Percentiles rank a stretch among this genome's conserved stretches.
Evolutionary conservation across 2,888 invertebrate genomes (phyloP).

Genomic region (Myopa testacea): DNA sequence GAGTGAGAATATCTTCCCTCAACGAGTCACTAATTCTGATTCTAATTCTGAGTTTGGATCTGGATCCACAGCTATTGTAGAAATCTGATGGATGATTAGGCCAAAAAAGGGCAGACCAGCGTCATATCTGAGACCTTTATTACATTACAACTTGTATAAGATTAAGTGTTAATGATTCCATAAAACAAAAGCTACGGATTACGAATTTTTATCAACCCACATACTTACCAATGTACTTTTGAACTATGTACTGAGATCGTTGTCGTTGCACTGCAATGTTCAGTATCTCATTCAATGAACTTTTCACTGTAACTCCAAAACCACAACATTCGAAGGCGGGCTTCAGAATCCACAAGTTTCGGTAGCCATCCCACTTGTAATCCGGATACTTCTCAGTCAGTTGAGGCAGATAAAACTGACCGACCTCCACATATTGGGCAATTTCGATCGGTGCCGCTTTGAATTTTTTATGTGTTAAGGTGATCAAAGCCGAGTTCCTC

Average conservation of each 20-base stretch:
- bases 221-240: constrained; percentile 87
- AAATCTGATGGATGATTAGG: too few species aligned
- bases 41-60: too few species aligned
- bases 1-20: too few species aligned
- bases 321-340: constrained; percentile 87
- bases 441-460: constrained; percentile 51
- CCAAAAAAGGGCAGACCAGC: too few species aligned
- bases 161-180: too few species aligned
- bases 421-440: constrained; percentile 59
- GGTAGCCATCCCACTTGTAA: constrained; percentile 79
- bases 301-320: constrained; percentile 83
- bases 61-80: too few species aligned
- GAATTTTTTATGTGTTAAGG: constrained; percentile 59
- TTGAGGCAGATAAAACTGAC: constrained; percentile 73
- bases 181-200: too few species aligned
- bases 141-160: too few species aligned
- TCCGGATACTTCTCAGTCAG: constrained; percentile 74
- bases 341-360: constrained; percentile 92
- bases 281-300: constrained; percentile 79
- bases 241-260: constrained; percentile 80
- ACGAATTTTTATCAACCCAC: background rate
- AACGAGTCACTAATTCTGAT: too few species aligned
- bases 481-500: constrained; percentile 57
- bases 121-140: too few species aligned
- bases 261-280: constrained; percentile 72